Conservation (phyloP, 2,797 vertebrate species). For the Pteropus rufus region DNA sequence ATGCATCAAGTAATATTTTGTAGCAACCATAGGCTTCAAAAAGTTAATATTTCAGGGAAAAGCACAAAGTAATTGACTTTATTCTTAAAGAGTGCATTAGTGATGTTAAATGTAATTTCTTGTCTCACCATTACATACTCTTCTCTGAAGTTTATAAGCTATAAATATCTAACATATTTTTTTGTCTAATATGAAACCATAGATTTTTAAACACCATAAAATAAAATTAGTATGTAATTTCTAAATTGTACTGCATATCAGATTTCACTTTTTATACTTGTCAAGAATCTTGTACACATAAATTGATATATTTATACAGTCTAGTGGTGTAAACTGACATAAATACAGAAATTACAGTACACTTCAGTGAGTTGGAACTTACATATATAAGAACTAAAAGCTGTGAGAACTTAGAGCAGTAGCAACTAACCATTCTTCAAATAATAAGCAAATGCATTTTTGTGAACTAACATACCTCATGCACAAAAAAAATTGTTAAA, state of each 20-base stretch:
- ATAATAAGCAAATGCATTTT: background rate
- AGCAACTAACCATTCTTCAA: background rate
- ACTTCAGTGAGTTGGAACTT: background rate
- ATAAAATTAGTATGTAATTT: background rate
- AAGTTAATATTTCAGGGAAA: background rate
- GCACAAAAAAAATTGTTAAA: background rate
- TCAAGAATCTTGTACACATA: background rate
- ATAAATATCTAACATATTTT: background rate
- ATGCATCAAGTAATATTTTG: slow-evolving; percentile 28
- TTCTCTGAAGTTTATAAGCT: slow-evolving; percentile 2
- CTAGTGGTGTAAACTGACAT: background rate
- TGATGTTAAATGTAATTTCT: slow-evolving; percentile 34
- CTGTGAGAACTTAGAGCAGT: background rate
- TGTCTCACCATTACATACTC: background rate
- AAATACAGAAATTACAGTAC: background rate
- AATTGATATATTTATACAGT: background rate
- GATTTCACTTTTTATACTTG: background rate
- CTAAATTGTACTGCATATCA: background rate
- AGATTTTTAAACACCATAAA: background rate
- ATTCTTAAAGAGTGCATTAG: background rate
- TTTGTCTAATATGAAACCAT: background rate
- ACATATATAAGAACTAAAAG: background rate
- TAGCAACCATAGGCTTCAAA: background rate
- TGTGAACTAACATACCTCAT: background rate
- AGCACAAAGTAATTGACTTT: background rate